Evolutionary conservation across 2,113 vertebrate genomes (phyloP), one percentile per base, ranked within the genome.

Genomic region (Ameiurus melas): DNA sequence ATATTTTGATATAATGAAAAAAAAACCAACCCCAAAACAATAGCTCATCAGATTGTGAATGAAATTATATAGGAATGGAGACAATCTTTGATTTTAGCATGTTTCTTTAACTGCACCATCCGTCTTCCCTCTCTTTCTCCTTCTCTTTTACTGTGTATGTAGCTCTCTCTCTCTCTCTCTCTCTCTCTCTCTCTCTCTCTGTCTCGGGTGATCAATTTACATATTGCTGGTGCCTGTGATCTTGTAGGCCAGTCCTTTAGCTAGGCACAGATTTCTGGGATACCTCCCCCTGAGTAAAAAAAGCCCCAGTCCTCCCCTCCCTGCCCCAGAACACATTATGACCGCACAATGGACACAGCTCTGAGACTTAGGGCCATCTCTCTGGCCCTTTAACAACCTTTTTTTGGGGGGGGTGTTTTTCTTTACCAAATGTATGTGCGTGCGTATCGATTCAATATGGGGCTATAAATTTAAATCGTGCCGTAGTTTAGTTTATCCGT

Each of bases 191-290:
- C 66, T 12, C 47, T 68, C 85, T 53, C 5, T 33, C 60, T 17
- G 58, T 87, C 89, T 68, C 3, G 88, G 91, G 93, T 93, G 94
- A 96, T 97, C 96, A 83, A 92, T 92, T 96, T 95, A 96, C 96
- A 96, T 91, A 88, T 93, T 94, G 94, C 95, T 95, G 96, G 95
- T 94, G 95, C 85, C 93, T 94, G 95, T 92, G 90, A 94, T 92
- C 93, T 92, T 89, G 86, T 90, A 92, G 94, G 92, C 88, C 87
- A 92, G 91, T 87, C 91, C 91, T 92, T 94, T 93, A 93, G 93
- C 94, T 94, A 88, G 94, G 94, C 94, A 93, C 93, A 92, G 94
- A 97, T 98, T 97, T 97, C 96, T 93, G 94, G 96, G 95, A 99
- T 98, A 96, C 95, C 95, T 97, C 94, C 79, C 90, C 81, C 92